Conservation (phyloP, 2,888 invertebrate species). For the Agrotis segetum region DNA sequence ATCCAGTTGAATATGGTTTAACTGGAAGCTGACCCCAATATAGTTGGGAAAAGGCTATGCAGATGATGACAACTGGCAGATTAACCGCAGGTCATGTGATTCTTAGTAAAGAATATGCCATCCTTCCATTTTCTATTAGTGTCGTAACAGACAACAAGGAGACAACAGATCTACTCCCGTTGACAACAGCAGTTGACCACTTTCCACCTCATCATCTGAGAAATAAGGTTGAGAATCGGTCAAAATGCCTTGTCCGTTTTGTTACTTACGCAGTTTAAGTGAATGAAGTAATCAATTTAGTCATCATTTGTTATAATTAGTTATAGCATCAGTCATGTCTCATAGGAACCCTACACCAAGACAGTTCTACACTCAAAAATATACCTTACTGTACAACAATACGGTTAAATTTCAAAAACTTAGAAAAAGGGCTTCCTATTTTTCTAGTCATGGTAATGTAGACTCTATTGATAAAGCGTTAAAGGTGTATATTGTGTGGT, state of each 20-base stretch:
- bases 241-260: background rate
- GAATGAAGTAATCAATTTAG: conserved; percentile 55
- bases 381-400: rapidly evolving
- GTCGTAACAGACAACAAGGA: conserved; percentile 1
- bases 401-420: conserved; percentile 18
- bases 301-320: conserved; percentile 55
- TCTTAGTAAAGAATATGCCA: too few species aligned
- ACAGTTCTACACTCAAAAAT: conserved; percentile 12
- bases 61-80: too few species aligned
- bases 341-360: conserved; percentile 29
- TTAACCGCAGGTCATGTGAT: too few species aligned
- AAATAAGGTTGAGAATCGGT: background rate
- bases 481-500: conserved; percentile 21
- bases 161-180: background rate
- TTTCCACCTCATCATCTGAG: background rate
- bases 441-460: conserved; percentile 17
- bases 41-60: too few species aligned
- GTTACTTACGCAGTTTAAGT: conserved; percentile 10
- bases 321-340: conserved; percentile 33
- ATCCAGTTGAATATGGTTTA: too few species aligned
- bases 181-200: background rate
- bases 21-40: too few species aligned
- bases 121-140: background rate
- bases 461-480: rapidly evolving
- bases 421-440: background rate